These are phyloP conservation scores for Lepidochrysops patricia DNA, from an alignment of 2,888 invertebrate species.

Conservation along the genomic window DNA sequence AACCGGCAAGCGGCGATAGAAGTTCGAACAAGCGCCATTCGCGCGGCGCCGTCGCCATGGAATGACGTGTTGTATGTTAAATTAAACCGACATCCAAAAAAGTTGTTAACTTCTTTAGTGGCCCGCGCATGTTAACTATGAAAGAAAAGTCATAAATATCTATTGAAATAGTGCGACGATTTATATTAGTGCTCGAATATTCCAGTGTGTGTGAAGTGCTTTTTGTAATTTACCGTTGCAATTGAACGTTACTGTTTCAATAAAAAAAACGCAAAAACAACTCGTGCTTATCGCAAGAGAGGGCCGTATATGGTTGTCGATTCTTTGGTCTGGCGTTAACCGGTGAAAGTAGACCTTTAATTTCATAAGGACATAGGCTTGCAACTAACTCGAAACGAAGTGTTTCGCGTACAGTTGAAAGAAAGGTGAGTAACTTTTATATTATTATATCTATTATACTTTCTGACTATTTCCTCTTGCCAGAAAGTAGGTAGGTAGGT, in stretches of 20 bases:
- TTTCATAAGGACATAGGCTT: constrained; percentile 68
- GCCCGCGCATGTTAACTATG: constrained; percentile 34
- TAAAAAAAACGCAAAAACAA: constrained; percentile 59
- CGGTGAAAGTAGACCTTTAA: constrained; percentile 72
- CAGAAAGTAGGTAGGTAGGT: no score
- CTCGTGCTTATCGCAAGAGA: constrained; percentile 52
- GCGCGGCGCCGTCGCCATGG: constrained; percentile 52
- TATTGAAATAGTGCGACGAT: constrained; percentile 49
- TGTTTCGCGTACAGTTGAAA: constrained; percentile 59
- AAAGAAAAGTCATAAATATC: constrained; percentile 39
- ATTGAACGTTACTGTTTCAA: constrained; percentile 69
- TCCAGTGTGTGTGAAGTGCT: constrained; percentile 45
- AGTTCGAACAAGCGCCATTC: constrained; percentile 32
- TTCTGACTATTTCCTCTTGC: background rate
- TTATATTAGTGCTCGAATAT: constrained; percentile 32
- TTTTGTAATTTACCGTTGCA: constrained; percentile 62
- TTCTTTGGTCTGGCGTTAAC: constrained; percentile 51
- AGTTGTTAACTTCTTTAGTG: constrained; percentile 59
- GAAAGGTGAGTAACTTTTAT: constrained; percentile 58
- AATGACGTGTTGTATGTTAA: constrained; percentile 38
- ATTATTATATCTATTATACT: constrained; percentile 16
- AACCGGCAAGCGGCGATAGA: background rate
- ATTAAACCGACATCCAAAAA: constrained; percentile 53
- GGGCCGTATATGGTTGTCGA: constrained; percentile 63
- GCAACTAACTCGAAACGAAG: constrained; percentile 58